Base-by-base conservation (phyloP, 2,888 invertebrate species). In the Campoplex nolae region DNA sequence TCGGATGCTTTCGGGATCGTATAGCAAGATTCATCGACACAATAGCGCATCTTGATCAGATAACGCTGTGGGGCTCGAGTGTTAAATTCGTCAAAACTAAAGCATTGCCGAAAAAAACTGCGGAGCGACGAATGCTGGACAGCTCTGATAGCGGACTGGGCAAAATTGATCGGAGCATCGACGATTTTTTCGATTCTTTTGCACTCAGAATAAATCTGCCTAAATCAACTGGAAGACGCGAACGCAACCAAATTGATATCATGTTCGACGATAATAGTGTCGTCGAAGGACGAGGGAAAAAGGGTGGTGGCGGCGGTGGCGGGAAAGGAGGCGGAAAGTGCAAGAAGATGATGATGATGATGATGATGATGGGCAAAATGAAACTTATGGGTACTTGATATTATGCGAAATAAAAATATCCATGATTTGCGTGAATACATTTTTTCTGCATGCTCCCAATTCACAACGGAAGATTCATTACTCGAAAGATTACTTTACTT, bases 281-380 rank as follows among this genome's bases (percentile, higher is more conserved):
- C 0, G 88, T 89, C 23, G 94, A 94, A 92, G 94, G 94, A 42
- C 91, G 95, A 78, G 93, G 93, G 2, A 95, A 94, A 0, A 94
- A 95, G 1, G 95, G 94, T 0, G 94, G 93, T 1, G 92, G 93
- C 6, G 93, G 93, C 0, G 94, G 94, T 0, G 91, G 91, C 0
- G 90, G 91, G 76, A 83, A 90, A 84, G 89, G 89, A 1, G 93
- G 93, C 1, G 93, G 92, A 2, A 94, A 94, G 91, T 96, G 96
- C 92, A 96, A 96, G 87, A 96, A 96, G 95, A 96, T 96, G 95
- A 96, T 96, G 96, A 96, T 96, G 95, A 95, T 95, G 11, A 95
- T 96, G 95, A 94, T 96, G 95, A 95, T 95, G 87, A 96, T 96
- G 95, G 95, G 96, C 90, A 96, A 96, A 95, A 96, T 96, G 92